Percentiles rank a stretch among this genome's conserved stretches.
Evolutionary conservation across 2,888 invertebrate species (phyloP).

Genomic region (Maniola hyperantus): DNA sequence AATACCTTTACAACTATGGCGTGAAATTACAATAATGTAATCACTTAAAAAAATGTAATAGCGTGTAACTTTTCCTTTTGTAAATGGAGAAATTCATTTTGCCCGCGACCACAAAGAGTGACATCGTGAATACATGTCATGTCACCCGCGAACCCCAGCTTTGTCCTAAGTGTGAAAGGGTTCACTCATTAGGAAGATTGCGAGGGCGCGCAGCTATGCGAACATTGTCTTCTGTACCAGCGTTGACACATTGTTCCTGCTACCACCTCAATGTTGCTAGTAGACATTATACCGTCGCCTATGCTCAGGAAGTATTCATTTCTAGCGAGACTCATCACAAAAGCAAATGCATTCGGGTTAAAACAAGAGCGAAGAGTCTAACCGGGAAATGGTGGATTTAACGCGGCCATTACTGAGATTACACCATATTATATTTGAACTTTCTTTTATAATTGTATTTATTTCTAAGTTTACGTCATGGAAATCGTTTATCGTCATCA

Average conservation of each 20-base stretch:
- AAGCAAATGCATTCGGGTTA: conserved; percentile 70
- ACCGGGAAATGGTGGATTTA: conserved; percentile 55
- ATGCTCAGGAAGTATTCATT: conserved; percentile 67
- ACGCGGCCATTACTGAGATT: conserved; percentile 66
- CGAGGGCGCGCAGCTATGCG: conserved; percentile 68
- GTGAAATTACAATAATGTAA: conserved; percentile 25
- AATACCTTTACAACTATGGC: neutral
- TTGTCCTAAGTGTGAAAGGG: conserved; percentile 80
- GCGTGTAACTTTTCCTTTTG: conserved; percentile 27
- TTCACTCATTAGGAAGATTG: conserved; percentile 83
- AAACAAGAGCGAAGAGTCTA: conserved; percentile 47
- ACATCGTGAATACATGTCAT: conserved; percentile 71
- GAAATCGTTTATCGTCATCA: too few species aligned
- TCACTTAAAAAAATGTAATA: conserved; percentile 32
- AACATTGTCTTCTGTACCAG: conserved; percentile 61
- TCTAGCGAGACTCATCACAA: conserved; percentile 60
- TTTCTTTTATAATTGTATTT: conserved; percentile 25
- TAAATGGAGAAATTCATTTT: conserved; percentile 56
- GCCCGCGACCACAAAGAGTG: conserved; percentile 64
- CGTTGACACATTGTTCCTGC: conserved; percentile 65
- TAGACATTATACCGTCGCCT: conserved; percentile 56
- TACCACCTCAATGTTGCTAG: conserved; percentile 60
- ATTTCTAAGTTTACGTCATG: neutral
- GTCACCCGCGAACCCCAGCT: conserved; percentile 77
- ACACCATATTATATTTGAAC: conserved; percentile 41